Evolutionary conservation across 2,113 vertebrate genomes (phyloP).

Genomic region (Hepsetus odoe): DNA sequence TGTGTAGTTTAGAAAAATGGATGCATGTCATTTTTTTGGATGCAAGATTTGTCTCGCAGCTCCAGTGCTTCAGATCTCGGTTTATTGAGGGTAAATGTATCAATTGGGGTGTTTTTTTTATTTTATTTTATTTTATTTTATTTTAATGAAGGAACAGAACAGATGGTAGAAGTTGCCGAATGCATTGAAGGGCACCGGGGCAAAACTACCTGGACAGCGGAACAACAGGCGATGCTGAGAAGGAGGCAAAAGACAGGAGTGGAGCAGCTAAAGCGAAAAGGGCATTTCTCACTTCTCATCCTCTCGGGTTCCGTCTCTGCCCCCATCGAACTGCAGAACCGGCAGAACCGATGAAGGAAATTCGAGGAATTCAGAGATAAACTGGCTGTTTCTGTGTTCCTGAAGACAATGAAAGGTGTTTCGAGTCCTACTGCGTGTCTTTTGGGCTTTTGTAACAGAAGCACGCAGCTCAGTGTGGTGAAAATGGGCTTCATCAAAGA

Average conservation of each 20-base stretch:
- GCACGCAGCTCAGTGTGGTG: neutral
- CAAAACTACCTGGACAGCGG: no score
- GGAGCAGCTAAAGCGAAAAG: neutral
- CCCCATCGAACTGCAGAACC: neutral
- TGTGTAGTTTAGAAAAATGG: no score
- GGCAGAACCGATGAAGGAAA: neutral
- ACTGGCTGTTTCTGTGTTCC: neutral
- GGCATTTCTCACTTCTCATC: no score
- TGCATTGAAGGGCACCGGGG: neutral
- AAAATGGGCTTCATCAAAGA: neutral
- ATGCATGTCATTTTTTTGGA: no score
- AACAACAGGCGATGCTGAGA: neutral
- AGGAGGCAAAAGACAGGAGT: neutral
- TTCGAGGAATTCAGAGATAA: neutral
- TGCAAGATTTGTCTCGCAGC: no score
- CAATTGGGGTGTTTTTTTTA: no score
- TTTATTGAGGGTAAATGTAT: no score
- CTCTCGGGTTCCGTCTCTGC: neutral
- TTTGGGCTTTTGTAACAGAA: conserved; percentile 7
- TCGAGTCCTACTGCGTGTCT: neutral
- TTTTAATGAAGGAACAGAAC: neutral
- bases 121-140: no score
- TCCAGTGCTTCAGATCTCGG: no score
- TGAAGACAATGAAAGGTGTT: neutral
- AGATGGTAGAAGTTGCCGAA: neutral